Conservation (phyloP, 2,888 invertebrate genomes). For the Acronicta aceris region DNA sequence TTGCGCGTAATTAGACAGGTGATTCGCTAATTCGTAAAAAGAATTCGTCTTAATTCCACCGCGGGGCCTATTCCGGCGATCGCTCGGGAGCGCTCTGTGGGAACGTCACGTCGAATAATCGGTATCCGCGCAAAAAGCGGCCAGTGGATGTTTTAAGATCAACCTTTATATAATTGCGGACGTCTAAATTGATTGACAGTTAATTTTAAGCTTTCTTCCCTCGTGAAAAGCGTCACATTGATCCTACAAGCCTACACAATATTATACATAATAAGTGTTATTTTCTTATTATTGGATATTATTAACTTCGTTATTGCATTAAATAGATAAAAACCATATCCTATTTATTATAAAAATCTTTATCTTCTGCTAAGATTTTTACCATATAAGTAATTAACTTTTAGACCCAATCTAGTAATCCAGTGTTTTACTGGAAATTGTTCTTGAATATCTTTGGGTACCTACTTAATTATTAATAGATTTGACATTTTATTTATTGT, state of each 20-base stretch:
- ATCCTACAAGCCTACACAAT: slow-evolving; percentile 17
- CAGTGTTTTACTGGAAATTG: too few species aligned
- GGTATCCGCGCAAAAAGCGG: slow-evolving; percentile 84
- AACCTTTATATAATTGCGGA: slow-evolving; percentile 68
- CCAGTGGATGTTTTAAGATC: slow-evolving; percentile 67
- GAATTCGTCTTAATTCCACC: slow-evolving; percentile 81
- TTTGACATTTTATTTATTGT: too few species aligned
- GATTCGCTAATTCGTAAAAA: slow-evolving; percentile 86
- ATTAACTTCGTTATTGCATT: too few species aligned
- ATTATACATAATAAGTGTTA: background rate
- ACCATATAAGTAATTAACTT: too few species aligned
- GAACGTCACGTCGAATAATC: slow-evolving; percentile 87
- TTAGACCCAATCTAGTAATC: too few species aligned
- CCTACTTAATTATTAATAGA: too few species aligned
- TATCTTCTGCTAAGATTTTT: too few species aligned
- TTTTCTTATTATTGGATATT: too few species aligned
- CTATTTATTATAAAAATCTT: too few species aligned
- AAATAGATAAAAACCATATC: too few species aligned
- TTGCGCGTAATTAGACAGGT: slow-evolving; percentile 86
- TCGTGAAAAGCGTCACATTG: slow-evolving; percentile 43
- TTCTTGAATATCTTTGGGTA: too few species aligned
- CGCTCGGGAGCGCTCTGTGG: slow-evolving; percentile 73
- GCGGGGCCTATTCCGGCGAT: slow-evolving; percentile 70
- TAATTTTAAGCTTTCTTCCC: slow-evolving; percentile 59
- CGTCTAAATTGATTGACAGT: slow-evolving; percentile 62